Evolutionary conservation across 2,113 vertebrate species (phyloP).

Genomic region (Vanacampus margaritifer): DNA sequence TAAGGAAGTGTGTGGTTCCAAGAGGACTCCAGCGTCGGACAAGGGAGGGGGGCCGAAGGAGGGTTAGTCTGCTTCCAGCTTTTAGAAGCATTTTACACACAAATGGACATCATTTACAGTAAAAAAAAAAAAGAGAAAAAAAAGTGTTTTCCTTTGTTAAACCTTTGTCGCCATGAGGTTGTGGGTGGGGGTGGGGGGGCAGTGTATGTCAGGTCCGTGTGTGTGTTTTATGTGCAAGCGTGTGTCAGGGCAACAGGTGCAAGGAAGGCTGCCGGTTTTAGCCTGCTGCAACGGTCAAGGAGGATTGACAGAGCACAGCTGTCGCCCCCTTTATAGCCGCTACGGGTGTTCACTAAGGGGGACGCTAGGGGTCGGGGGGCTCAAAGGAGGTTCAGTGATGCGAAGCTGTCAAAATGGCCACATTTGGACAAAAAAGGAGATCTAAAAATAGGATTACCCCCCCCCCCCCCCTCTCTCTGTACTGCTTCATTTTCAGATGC

Average conservation of each 20-base stretch:
- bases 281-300: conserved; percentile 56
- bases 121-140: background rate
- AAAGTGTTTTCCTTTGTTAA: conserved; percentile 18
- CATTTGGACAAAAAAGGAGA: conserved; percentile 41
- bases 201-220: background rate
- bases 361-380: background rate
- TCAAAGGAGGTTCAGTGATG: background rate
- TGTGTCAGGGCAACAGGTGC: conserved; percentile 57
- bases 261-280: conserved; percentile 47
- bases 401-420: conserved; percentile 53
- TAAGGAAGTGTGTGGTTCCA: conserved; percentile 99
- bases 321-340: conserved; percentile 65
- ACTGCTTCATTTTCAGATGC: conserved; percentile 1
- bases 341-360: conserved; percentile 47
- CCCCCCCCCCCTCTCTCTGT: conserved; percentile 37
- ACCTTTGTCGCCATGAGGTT: conserved; percentile 24
- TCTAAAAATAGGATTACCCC: conserved; percentile 47
- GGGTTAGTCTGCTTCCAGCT: too few relatives aligned
- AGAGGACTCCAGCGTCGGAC: conserved; percentile 49
- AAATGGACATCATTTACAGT: background rate
- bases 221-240: conserved; percentile 11
- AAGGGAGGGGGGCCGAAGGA: too few relatives aligned
- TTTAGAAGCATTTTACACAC: background rate
- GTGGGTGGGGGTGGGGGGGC: background rate
- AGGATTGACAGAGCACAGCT: conserved; percentile 75